Evolutionary conservation across 2,113 vertebrate genomes (phyloP), one percentile per base, ranked within the genome.

Genomic region (Bubo scandiacus): DNA sequence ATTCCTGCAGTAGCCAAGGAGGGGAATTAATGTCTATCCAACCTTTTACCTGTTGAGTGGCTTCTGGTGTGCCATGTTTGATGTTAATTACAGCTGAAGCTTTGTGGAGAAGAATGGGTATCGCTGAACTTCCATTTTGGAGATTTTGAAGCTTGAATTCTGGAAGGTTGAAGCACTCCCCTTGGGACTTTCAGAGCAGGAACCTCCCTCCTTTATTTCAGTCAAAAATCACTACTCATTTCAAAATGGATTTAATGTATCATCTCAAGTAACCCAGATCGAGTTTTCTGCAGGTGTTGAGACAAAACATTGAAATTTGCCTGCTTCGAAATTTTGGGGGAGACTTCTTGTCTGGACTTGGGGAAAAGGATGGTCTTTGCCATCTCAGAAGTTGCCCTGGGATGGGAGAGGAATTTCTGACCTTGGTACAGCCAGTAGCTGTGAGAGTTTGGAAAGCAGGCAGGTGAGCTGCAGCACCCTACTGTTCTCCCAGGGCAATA

Each of bases 401-500:
- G 38, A n/a, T 75, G 20, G 32, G 32, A 85, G 43, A 59, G 23
- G 15, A 61, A 45, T 79, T 94, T 74, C 52, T 88, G 13, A 20
- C n/a, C 11, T 81, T 49, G 40, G 2, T 43, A 22, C 3, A 61
- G n/a, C 12, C 4, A 18, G 27, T 84, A 85, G 65, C 55, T 13
- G 11, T 63, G 61, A 17, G 25, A 55, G 13, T 61, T 58, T 45
- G 79, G 25, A 85, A 82, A 74, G 42, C 59, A 77, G 4, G 1
- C 1, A 3, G 6, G 12, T 72, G 62, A 91, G 14, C 52, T 43
- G 40, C 74, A 88, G 65, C 55, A 85, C 17, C 15, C 5, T 10
- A 4, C 34, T 0, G 0, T 67, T 86, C 15, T 66, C 12, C 32
- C 0, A 2, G 0, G 2, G 29, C 30, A 22, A 15, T 49, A 17